A percentile compares a stretch with the other conserved stretches of the same genome.
Evolutionary conservation across 2,888 invertebrate genomes (phyloP).

Genomic region (Napeogenes sylphis): DNA sequence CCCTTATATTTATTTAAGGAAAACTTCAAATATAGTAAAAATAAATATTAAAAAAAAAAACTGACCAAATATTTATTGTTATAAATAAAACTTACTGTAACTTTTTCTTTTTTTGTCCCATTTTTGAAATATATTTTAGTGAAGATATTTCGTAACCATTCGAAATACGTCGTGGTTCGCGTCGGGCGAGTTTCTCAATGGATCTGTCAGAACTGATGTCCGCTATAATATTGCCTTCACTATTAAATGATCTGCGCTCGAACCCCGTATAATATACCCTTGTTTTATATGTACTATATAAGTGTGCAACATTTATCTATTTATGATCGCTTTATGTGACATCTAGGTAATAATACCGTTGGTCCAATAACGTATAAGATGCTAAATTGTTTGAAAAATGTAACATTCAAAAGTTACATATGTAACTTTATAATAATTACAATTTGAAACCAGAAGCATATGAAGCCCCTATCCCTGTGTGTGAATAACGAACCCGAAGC

Average conservation of each 20-base stretch:
- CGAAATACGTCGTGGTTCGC: background rate
- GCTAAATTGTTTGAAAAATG: no score
- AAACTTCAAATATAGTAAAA: no score
- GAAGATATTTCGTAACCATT: background rate
- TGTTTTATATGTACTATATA: background rate
- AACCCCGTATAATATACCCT: conserved; percentile 24
- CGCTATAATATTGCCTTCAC: background rate
- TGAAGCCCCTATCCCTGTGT: no score
- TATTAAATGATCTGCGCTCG: conserved; percentile 21
- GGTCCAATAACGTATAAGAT: background rate
- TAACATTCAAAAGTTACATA: no score
- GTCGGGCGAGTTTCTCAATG: background rate
- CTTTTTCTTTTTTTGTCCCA: conserved; percentile 31
- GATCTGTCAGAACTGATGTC: background rate
- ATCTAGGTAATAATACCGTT: background rate
- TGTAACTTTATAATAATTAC: no score
- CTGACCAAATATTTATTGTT: no score
- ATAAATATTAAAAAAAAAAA: no score
- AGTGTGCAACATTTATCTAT: conserved; percentile 2
- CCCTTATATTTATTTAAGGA: no score
- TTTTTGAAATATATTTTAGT: conserved; percentile 6
- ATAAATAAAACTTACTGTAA: conserved; percentile 25
- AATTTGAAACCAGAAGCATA: no score
- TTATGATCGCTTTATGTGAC: background rate
- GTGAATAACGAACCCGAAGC: no score